These are phyloP conservation scores for Tridacna crocea DNA, from an alignment of 2,888 invertebrate species.

Conservation along the genomic window DNA sequence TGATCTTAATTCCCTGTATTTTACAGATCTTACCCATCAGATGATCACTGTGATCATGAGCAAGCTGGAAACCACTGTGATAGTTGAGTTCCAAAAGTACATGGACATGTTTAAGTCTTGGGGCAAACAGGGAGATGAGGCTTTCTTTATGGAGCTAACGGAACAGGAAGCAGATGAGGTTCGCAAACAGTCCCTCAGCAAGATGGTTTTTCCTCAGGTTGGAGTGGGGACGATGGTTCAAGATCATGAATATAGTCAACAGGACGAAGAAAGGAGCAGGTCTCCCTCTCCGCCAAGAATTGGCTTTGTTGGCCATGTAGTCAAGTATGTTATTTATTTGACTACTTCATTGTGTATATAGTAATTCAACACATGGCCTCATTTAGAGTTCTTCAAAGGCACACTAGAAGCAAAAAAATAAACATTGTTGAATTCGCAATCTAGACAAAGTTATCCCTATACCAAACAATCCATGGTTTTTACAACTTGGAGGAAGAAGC, in stretches of 20 bases:
- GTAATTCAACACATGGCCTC: no score
- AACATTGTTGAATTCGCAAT: no score
- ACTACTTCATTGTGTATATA: no score
- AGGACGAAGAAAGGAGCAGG: slow-evolving; percentile 43
- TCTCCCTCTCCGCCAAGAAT: slow-evolving; percentile 70
- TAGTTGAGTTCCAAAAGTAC: slow-evolving; percentile 50
- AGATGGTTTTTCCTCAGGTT: background rate
- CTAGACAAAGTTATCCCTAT: no score
- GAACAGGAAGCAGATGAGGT: slow-evolving; percentile 55
- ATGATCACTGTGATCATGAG: slow-evolving; percentile 71
- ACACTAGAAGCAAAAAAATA: no score
- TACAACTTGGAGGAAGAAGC: no score
- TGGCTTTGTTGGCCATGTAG: slow-evolving; percentile 74
- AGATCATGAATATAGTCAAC: slow-evolving; percentile 48
- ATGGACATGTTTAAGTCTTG: slow-evolving; percentile 57
- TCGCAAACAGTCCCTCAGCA: slow-evolving; percentile 45
- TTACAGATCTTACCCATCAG: slow-evolving; percentile 72
- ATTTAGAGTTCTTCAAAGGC: no score
- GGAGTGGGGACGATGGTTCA: background rate
- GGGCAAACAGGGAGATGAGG: slow-evolving; percentile 58
- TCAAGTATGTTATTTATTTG: slow-evolving; percentile 65
- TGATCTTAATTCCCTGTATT: no score
- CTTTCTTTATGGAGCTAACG: slow-evolving; percentile 59
- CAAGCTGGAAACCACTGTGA: slow-evolving; percentile 31
- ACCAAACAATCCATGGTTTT: no score